Evolutionary conservation across 92 coral and sea anemone genomes (phyloP).

Genomic region (Plumapathes pennacea): DNA sequence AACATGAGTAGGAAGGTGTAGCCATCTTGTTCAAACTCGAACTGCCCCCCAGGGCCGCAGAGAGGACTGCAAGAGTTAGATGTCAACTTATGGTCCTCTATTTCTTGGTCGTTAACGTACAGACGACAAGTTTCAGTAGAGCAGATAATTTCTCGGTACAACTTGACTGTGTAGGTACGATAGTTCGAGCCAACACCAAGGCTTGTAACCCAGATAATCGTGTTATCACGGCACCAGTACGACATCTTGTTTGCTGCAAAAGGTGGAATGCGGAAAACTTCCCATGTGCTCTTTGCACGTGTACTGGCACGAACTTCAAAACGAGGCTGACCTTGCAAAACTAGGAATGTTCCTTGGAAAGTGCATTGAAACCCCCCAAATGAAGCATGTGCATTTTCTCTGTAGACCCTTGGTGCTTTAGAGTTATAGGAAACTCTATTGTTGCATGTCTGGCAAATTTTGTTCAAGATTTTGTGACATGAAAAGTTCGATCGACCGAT

Average conservation of each 20-base stretch:
- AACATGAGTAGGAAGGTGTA: conserved; percentile 57
- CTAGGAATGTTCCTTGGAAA: conserved; percentile 40
- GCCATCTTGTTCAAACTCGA: conserved; percentile 72
- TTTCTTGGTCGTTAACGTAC: conserved; percentile 54
- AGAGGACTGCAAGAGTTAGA: conserved; percentile 78
- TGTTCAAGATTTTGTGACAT: too few relatives aligned
- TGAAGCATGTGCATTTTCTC: too few relatives aligned
- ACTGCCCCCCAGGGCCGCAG: conserved; percentile 66
- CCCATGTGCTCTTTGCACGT: too few relatives aligned
- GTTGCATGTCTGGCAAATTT: too few relatives aligned
- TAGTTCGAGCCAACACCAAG: conserved; percentile 46
- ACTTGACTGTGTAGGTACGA: conserved; percentile 54
- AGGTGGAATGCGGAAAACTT: too few relatives aligned
- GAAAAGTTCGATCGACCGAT: too few relatives aligned
- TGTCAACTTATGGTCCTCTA: conserved; percentile 37
- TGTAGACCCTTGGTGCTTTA: too few relatives aligned
- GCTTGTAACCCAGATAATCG: conserved; percentile 67
- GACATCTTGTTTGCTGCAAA: too few relatives aligned
- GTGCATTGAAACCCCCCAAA: too few relatives aligned
- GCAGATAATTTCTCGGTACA: conserved; percentile 44
- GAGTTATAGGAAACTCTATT: too few relatives aligned
- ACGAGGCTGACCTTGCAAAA: too few relatives aligned
- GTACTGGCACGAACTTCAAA: too few relatives aligned
- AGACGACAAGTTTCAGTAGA: conserved; percentile 57
- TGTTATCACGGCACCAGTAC: conserved; percentile 40